phyloP scores from a whole-genome alignment of 2,888 invertebrate species.

The Stomorhina lunata region DNA sequence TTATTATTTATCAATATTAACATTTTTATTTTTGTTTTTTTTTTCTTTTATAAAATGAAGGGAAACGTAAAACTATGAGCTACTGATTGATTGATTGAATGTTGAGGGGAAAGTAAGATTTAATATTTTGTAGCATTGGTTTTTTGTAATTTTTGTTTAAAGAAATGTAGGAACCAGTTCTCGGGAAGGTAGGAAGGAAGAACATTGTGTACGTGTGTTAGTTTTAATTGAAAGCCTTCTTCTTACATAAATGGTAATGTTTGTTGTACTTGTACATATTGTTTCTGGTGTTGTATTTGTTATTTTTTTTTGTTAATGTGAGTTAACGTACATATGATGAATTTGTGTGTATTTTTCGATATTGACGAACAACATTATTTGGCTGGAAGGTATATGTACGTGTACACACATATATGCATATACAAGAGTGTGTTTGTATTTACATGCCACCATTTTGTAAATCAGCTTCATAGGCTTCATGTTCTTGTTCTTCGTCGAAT shows the following conservation, averaged over 20 bases:
- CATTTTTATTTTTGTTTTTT: conserved; percentile 19
- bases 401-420: conserved; percentile 34
- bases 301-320: not conserved
- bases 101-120: conserved; percentile 25
- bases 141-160: not conserved
- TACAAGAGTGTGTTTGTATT: conserved; percentile 46
- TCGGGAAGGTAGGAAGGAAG: not conserved
- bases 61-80: conserved; percentile 25
- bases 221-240: not conserved
- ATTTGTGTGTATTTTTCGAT: conserved; percentile 9
- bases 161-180: not conserved
- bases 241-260: conserved; percentile 42
- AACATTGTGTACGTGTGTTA: not conserved
- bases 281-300: not conserved
- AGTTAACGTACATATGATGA: conserved; percentile 10
- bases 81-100: conserved; percentile 43
- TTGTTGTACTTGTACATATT: conserved; percentile 37
- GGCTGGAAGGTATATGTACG: conserved; percentile 35
- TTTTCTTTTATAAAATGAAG: not conserved
- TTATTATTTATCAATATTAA: conserved; percentile 52
- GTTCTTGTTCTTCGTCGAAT: conserved; percentile 82
- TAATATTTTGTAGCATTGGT: conserved; percentile 45
- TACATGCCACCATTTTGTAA: conserved; percentile 76
- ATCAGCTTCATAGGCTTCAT: conserved; percentile 74
- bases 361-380: conserved; percentile 41